Base-by-base conservation (phyloP, 2,797 vertebrate species). In the Macropodus opercularis region DNA sequence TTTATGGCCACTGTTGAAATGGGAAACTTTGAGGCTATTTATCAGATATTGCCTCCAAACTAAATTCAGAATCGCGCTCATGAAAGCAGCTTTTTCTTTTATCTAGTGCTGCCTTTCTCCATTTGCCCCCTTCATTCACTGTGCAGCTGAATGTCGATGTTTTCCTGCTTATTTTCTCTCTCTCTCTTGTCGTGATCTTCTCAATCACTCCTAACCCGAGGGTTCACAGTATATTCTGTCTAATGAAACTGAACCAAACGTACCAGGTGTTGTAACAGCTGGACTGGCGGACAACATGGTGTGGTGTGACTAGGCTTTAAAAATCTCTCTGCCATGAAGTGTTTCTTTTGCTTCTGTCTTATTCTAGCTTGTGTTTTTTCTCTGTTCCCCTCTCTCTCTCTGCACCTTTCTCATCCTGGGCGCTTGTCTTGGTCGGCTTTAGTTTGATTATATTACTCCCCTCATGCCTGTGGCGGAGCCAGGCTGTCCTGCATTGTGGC, bases 401-500 rank as follows among this genome's bases (percentile, higher is more conserved):
- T 79, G 62, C 79, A 32, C 80, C 62, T 72, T 74, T 80, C 65
- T 80, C 82, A 63, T 62, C 75, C 71, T 38, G 85, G 84, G 91
- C 90, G 94, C 90, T 93, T 93, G 91, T 93, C 92, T 91, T 88
- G 93, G 91, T 89, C 93, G 94, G 92, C 94, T 96, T 94, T 93
- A 99, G 97, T 96, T 92, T 96, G 96, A 97, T 93, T 94, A 91
- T 93, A 92, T 95, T 93, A 90, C 95, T 91, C 92, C 95, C 90
- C 77, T 94, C 93, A 90, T 94, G 90, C 94, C 95, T 92, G 92
- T 93, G 90, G 87, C 87, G 93, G 96, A 96, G 81, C 94, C 94
- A 80, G 89, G 95, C 94, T 93, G 96, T 94, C 97, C 96, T 91
- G 93, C 96, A 91, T 95, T 96, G 92, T 99, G 97, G 97, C 96